Evolutionary conservation across 2,888 invertebrate genomes (phyloP), one percentile per base, ranked within the genome.

Genomic region (Pristionchus exspectatus): DNA sequence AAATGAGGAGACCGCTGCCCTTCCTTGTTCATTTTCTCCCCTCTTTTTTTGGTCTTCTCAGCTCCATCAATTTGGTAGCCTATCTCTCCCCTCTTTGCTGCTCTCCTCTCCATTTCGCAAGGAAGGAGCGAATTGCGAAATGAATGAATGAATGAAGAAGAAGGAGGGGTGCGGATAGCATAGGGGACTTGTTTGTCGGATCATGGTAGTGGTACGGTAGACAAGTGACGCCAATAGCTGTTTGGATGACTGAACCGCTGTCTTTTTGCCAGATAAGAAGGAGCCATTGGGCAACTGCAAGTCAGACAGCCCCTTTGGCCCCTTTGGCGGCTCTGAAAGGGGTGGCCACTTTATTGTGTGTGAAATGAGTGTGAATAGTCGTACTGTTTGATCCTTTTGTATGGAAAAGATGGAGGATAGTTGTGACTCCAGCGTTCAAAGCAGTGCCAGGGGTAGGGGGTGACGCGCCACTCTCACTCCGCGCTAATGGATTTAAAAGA

Each of bases 21-120:
- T 85, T 59, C n/a, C 83, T n/a, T 9, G 24, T 30, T 18, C 74
- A 18, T 74, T 33, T 27, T 33, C 27, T 44, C 59, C 12, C 59
- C 84, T 27, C 59, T 24, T 56, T 83, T 54, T 54, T 50, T 50
- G 44, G 54, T 83, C 84, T 59, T 85, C 84, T 38, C 84, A 81
- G 81, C 81, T 81, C 81, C 81, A 81, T 81, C 81, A 81, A 81
- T 81, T 81, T 50, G 50, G 81, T 81, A 81, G 81, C 81, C 81
- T 81, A 81, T 81, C 84, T 30, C 59, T 84, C 84, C 50, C 50
- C 81, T 33, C 84, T 84, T 27, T 85, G 63, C 63, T 63, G 27
- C 59, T 27, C 56, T 56, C 83, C 30, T 16, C 50, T 85, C 38
- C 33, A 50, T 85, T 85, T 85, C 84, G 38, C 84, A 85, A 85